Conservation (phyloP, 2,113 vertebrate genomes). For the Nothocercus nigrocapillus region DNA sequence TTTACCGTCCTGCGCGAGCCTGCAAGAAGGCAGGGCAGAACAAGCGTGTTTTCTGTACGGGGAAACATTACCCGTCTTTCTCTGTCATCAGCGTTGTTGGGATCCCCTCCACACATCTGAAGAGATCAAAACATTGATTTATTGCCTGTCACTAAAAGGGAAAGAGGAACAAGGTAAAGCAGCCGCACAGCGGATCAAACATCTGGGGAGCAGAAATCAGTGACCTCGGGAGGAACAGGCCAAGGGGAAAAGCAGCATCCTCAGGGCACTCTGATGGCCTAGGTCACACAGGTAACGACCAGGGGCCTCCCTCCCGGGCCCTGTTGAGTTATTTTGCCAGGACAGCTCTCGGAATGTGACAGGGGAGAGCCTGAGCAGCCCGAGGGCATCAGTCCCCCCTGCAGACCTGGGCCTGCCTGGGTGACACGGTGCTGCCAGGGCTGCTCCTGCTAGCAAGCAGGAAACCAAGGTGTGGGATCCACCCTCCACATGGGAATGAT, state of each 20-base stretch:
- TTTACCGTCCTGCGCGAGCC: neutral
- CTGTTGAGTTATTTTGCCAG: neutral
- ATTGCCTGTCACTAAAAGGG: neutral
- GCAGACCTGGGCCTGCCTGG: neutral
- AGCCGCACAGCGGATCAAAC: neutral
- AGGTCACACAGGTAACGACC: neutral
- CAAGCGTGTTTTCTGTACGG: neutral
- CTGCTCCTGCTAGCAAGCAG: neutral
- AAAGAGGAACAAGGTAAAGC: neutral
- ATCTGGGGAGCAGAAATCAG: neutral
- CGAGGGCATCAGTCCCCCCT: neutral
- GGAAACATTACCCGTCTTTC: neutral
- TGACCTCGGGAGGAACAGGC: neutral
- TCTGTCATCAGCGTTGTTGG: neutral
- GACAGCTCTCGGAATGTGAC: neutral
- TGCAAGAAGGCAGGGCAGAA: neutral
- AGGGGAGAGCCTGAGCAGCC: neutral
- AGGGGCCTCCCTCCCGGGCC: neutral
- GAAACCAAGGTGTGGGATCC: neutral
- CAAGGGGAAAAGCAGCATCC: neutral
- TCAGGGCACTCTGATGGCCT: neutral
- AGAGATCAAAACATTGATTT: constrained; percentile 9
- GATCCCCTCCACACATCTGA: constrained; percentile 5
- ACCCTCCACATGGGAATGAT: neutral
- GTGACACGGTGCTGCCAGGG: neutral